Conservation (phyloP, 2,113 vertebrate species). For the Perca flavescens region DNA sequence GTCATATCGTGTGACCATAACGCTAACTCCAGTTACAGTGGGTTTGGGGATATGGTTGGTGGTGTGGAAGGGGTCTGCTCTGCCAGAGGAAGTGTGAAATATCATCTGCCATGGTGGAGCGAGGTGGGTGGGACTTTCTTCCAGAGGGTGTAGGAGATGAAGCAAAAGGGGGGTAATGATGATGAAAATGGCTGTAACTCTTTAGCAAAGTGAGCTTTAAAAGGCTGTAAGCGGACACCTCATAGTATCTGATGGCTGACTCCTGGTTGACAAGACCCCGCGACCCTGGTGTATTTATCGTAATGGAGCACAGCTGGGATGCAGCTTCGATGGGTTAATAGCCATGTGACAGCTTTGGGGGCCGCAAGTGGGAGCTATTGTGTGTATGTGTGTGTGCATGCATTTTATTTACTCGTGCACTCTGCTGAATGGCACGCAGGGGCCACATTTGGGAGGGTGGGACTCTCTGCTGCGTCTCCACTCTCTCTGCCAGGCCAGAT, state of each 20-base stretch:
- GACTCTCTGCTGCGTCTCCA: conserved; percentile 54
- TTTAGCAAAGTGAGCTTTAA: conserved; percentile 69
- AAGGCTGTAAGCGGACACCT: conserved; percentile 76
- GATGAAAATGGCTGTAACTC: conserved; percentile 70
- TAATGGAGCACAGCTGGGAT: conserved; percentile 81
- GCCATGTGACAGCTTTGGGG: conserved; percentile 72
- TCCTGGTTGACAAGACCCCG: conserved; percentile 61
- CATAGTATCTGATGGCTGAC: conserved; percentile 57
- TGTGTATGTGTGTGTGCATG: conserved; percentile 36
- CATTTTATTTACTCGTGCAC: conserved; percentile 70
- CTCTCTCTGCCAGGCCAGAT: conserved; percentile 81
- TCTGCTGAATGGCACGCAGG: conserved; percentile 64
- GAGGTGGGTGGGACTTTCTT: conserved; percentile 55
- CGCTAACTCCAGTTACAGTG: conserved; percentile 48
- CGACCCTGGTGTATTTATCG: conserved; percentile 68
- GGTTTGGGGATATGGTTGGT: background rate
- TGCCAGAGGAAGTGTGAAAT: conserved; percentile 71
- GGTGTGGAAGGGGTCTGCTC: conserved; percentile 16
- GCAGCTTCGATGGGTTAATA: conserved; percentile 72
- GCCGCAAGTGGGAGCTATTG: background rate
- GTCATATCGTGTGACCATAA: conserved; percentile 37
- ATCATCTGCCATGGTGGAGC: conserved; percentile 61
- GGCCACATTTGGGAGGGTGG: conserved; percentile 70
- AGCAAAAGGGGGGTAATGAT: conserved; percentile 19
- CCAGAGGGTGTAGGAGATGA: conserved; percentile 23